These are phyloP conservation scores for Alviniconcha marisindica DNA, from an alignment of 1,140 invertebrate genomes.

Conservation along the genomic window DNA sequence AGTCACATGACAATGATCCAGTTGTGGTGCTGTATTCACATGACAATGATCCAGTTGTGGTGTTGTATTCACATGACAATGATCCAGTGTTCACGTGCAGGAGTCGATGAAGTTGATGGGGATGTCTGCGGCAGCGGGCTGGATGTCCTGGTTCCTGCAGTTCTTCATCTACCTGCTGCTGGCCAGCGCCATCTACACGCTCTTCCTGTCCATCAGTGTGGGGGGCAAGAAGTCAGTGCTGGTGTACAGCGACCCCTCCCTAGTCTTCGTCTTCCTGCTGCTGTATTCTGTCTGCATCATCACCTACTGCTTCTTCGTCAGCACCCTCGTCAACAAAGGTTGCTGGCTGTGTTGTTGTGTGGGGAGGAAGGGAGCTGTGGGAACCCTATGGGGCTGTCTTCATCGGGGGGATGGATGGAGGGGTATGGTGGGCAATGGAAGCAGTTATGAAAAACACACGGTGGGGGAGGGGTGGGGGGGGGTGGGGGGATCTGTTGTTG, in stretches of 20 bases:
- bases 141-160: conserved; percentile 89
- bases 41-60: too few species aligned
- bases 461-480: too few species aligned
- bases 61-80: too few species aligned
- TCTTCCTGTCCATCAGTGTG: conserved; percentile 73
- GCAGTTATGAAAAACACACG: too few species aligned
- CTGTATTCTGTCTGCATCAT: conserved; percentile 79
- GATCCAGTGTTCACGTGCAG: conserved; percentile 70
- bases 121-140: conserved; percentile 87
- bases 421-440: too few species aligned
- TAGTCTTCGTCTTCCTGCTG: conserved; percentile 79
- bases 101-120: conserved; percentile 95
- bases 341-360: conserved; percentile 66
- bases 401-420: too few species aligned
- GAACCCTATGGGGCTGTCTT: too few species aligned
- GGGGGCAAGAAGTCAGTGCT: conserved; percentile 72
- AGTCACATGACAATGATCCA: too few species aligned
- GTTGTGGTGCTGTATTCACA: too few species aligned
- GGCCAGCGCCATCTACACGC: conserved; percentile 78
- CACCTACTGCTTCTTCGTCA: conserved; percentile 78
- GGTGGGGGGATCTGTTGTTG: too few species aligned
- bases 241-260: conserved; percentile 75
- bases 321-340: conserved; percentile 80
- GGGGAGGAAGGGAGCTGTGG: too few species aligned
- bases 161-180: conserved; percentile 84